These are phyloP conservation scores for Aurelia sp. DNA, from an alignment of 30 jellyfish, hydroid and myxozoan genomes.

Conservation along the genomic window DNA sequence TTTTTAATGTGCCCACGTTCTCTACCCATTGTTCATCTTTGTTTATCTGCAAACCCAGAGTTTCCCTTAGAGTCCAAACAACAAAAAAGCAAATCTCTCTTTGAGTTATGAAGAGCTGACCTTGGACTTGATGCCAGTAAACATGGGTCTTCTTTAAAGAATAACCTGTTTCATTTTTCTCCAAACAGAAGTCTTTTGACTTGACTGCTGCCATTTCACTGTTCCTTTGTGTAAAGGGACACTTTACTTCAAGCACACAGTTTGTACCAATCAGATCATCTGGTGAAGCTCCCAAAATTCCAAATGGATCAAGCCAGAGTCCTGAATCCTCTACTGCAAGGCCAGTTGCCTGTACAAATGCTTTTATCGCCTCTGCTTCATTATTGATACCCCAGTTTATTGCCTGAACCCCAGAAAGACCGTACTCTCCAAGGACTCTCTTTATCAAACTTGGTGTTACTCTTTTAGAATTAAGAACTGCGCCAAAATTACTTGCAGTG, in stretches of 20 bases:
- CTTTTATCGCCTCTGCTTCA: constrained; percentile 35
- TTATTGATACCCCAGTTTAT: constrained; percentile 30
- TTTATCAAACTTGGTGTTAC: constrained; percentile 45
- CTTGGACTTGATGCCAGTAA: too few species aligned
- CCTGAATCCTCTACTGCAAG: background rate
- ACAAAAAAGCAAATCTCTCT: constrained; percentile 26
- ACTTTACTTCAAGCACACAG: constrained; percentile 26
- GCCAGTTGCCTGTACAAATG: background rate
- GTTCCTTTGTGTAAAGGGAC: constrained; percentile 23
- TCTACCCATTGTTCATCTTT: constrained; percentile 22
- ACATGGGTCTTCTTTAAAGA: too few species aligned
- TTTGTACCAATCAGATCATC: background rate
- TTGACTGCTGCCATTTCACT: too few species aligned
- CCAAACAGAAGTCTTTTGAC: too few species aligned
- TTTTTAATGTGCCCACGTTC: background rate
- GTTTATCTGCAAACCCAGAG: background rate
- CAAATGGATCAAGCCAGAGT: constrained; percentile 6
- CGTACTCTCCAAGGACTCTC: too few species aligned
- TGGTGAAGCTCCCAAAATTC: constrained; percentile 16
- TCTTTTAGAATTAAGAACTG: constrained; percentile 20
- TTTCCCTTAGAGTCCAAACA: constrained; percentile 9
- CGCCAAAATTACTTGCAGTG: constrained; percentile 31
- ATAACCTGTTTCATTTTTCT: too few species aligned
- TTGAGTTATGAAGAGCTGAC: background rate
- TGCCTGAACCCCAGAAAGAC: constrained; percentile 30